A percentile compares a stretch with the other conserved stretches of the same genome.
Conservation (phyloP, 2,113 vertebrate species). For the Carettochelys insculpta region DNA sequence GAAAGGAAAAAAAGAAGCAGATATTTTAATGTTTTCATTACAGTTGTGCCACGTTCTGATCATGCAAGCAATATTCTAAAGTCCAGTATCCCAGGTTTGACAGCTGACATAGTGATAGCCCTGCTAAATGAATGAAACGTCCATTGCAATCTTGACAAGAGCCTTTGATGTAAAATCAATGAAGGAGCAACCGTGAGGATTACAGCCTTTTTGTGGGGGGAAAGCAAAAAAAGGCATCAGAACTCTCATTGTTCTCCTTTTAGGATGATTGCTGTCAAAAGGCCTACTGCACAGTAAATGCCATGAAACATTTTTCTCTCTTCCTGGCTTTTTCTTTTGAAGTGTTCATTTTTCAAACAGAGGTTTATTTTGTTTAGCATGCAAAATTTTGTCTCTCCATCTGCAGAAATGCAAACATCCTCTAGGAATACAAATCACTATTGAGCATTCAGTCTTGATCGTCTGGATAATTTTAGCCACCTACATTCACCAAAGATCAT, state of each 20-base stretch:
- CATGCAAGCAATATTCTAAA: constrained; percentile 39
- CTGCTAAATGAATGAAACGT: constrained; percentile 27
- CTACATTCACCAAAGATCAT: constrained; percentile 1
- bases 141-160: constrained; percentile 17
- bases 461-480: constrained; percentile 31
- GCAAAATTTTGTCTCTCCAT: not conserved
- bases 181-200: not conserved
- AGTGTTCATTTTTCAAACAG: not conserved
- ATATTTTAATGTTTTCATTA: constrained; percentile 34
- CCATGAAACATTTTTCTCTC: not conserved
- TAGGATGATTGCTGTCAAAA: not conserved
- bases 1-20: not conserved
- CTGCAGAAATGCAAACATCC: not conserved
- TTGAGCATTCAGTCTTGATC: not conserved
- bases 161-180: not conserved
- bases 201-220: not conserved
- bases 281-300: not conserved
- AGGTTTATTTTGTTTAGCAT: not conserved
- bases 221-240: not conserved
- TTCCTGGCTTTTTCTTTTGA: not conserved
- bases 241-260: not conserved
- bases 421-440: constrained; percentile 44
- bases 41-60: not conserved
- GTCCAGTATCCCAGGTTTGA: constrained; percentile 9
- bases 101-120: not conserved